These are phyloP conservation scores for Agonopterix alstromeriana DNA, from an alignment of 2,888 invertebrate genomes.

Conservation along the genomic window DNA sequence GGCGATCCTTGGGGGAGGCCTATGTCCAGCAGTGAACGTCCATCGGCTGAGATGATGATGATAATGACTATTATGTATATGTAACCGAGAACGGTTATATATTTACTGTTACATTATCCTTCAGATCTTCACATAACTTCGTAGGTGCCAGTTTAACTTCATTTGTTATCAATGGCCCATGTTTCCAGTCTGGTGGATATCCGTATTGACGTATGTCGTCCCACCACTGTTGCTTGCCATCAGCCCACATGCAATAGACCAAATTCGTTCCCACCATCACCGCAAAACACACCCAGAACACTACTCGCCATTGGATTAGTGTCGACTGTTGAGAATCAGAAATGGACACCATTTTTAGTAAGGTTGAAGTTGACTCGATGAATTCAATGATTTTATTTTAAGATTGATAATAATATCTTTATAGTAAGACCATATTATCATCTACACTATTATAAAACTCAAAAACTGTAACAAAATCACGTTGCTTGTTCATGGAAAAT, in stretches of 20 bases:
- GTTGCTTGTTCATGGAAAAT: too few species aligned
- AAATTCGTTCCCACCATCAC: slow-evolving; percentile 80
- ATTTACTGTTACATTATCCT: too few species aligned
- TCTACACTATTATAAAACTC: too few species aligned
- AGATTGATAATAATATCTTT: background rate
- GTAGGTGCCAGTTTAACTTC: slow-evolving; percentile 24
- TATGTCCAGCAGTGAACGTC: too few species aligned
- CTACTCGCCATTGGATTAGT: slow-evolving; percentile 71
- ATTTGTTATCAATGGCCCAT: slow-evolving; percentile 43
- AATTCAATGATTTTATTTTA: background rate
- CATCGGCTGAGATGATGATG: too few species aligned
- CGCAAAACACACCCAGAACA: slow-evolving; percentile 83
- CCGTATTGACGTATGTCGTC: slow-evolving; percentile 76
- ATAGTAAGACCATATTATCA: too few species aligned
- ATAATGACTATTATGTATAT: too few species aligned
- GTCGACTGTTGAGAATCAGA: slow-evolving; percentile 37
- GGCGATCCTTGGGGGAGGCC: too few species aligned
- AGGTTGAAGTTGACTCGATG: slow-evolving; percentile 7
- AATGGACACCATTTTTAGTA: too few species aligned
- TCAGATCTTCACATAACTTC: too few species aligned
- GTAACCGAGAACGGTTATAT: too few species aligned
- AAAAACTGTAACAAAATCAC: too few species aligned
- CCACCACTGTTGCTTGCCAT: slow-evolving; percentile 85
- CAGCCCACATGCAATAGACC: slow-evolving; percentile 80
- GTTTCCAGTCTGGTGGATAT: slow-evolving; percentile 53